Evolutionary conservation across 2,113 vertebrate genomes (phyloP), one percentile per base, ranked within the genome.

Genomic region (Stigmatopora nigra): DNA sequence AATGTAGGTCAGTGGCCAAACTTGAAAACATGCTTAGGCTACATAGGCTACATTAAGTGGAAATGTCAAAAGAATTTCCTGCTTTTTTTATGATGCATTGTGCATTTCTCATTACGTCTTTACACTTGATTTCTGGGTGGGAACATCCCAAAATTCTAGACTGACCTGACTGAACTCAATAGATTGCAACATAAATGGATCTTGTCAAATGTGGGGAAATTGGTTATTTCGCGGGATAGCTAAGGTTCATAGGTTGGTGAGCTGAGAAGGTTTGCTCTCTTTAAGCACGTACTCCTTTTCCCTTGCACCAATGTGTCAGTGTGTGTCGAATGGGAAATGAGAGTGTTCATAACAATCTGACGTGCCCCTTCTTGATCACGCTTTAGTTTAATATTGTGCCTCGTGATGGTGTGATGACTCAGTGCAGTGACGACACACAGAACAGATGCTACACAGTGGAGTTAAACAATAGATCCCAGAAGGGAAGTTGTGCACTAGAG

Each of bases 381-480:
- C 20, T 46, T 38, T 36, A 77, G 68, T 74, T 68, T 63, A 41
- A 10, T 31, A 56, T 41, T 25, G 15, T 48, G 11, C 2, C 61
- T 3, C n/a, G 19, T 38, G 36, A 20, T 14, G 0, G 46, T 17
- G 41, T 25, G 22, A 71, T 87, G 80, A 85, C 66, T 78, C 77
- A 82, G 67, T 60, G n/a, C 62, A 49, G 25, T 65, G 60, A 78
- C 65, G 35, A 72, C 76, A 74, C 83, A 64, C 73, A 59, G 52
- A 62, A 59, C 87, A 89, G 87, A 83, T 83, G 83, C 76, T 51
- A 56, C 56, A 72, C 73, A 73, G 81, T 78, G 81, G 84, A 76
- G 20, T 36, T 63, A 14, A 51, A 84, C 78, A 83, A 86, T 74
- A 47, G 78, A 67, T 20, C 63, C 11, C 0, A 25, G 59, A 55